Base-by-base conservation (phyloP, 2,113 vertebrate species). In the Ptyas mucosa region DNA sequence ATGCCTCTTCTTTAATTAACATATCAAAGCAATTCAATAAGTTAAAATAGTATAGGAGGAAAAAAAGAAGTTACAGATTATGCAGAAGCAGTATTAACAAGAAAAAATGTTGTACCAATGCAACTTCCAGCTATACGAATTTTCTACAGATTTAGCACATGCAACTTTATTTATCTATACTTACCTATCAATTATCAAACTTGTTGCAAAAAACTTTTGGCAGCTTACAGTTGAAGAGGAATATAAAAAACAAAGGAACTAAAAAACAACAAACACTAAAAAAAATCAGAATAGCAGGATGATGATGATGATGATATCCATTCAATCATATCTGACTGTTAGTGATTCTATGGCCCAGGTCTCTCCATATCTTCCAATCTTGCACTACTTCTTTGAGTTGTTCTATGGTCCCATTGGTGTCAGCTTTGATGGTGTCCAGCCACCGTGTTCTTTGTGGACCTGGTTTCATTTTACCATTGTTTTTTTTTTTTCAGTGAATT, bases 1-100 rank as follows among this genome's bases (percentile, higher is more conserved):
- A 89, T 91, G 0, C 53, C 94, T n/a, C 1, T 24, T 54, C 64
- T 7, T 57, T 90, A 94, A 94, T 86, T 90, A 86, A 93, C 1
- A 1, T 18, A 85, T 43, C 14, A 92, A 92, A 7, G 12, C 23
- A 57, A 39, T 87, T 75, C 0, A 89, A 52, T 43, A 49, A 51
- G 14, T 8, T 64, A 58, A 90, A 58, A 64, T 61, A 87, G 9
- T n/a, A 51, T 43, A 11, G 3, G 23, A 14, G 39, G 11, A 6
- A 15, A 51, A 52, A 43, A 54, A 61, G 53, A 54, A 14, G 46
- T 29, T 46, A 34, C 5, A 58, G 54, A 61, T 52, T 10, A 52
- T 21, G 49, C 11, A 34, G 46, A 93, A 51, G 0, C 46, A 64
- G 54, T 49, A 34, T 34, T 51, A 12, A 9, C 26, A 51, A 29